Percentiles rank a stretch among this genome's conserved stretches.
These are phyloP conservation scores for Prinia subflava DNA, from an alignment of 2,113 vertebrate genomes.

Conservation along the genomic window DNA sequence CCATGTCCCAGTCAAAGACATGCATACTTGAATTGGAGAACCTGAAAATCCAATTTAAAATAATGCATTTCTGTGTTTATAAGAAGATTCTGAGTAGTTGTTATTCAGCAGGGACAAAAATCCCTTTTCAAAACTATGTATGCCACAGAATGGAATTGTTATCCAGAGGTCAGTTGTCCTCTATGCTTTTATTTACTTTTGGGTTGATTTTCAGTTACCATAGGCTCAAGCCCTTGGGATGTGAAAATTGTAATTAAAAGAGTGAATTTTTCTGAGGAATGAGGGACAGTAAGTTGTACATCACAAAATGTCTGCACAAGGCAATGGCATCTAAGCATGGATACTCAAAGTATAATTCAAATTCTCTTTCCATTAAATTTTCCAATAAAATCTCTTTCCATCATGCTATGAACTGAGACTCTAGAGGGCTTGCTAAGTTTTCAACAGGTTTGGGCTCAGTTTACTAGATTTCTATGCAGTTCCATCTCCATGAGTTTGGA, in stretches of 20 bases:
- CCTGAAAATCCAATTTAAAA: not conserved
- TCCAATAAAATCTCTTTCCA: no score
- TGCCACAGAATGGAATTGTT: not conserved
- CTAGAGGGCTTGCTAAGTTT: not conserved
- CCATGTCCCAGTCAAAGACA: not conserved
- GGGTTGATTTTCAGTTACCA: not conserved
- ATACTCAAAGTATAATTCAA: not conserved
- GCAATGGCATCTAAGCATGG: not conserved
- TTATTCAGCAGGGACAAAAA: not conserved
- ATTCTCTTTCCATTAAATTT: not conserved
- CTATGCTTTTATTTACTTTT: not conserved
- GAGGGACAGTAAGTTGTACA: not conserved
- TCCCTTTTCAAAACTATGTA: not conserved
- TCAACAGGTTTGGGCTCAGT: not conserved
- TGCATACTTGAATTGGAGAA: not conserved
- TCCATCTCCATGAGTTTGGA: not conserved
- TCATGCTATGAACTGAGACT: no score
- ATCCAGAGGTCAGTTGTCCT: not conserved
- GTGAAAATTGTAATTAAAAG: not conserved
- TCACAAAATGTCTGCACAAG: not conserved
- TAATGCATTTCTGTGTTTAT: not conserved
- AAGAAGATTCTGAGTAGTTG: not conserved
- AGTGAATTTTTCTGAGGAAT: not conserved
- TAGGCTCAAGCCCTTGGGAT: not conserved
- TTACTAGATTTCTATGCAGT: not conserved